These are phyloP conservation scores for Orthosia gracilis DNA, from an alignment of 2,888 invertebrate species.

Conservation along the genomic window DNA sequence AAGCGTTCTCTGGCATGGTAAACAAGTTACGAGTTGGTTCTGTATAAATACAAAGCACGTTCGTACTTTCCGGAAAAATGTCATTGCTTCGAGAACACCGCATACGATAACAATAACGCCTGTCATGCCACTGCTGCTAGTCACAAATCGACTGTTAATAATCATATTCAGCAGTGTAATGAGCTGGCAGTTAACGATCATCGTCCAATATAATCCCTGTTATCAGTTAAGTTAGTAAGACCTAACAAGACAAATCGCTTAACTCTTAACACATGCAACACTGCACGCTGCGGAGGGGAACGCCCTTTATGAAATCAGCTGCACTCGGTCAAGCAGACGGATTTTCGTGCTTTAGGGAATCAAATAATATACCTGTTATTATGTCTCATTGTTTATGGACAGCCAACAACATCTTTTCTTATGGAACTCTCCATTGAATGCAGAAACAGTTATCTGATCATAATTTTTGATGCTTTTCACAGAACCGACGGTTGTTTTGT, in stretches of 20 bases:
- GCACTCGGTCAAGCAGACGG: conserved; percentile 82
- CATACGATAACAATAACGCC: background rate
- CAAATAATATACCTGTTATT: conserved; percentile 78
- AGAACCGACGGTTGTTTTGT: conserved; percentile 12
- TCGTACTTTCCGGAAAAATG: background rate
- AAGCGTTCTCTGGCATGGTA: background rate
- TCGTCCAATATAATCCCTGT: background rate
- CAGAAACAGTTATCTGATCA: conserved; percentile 49
- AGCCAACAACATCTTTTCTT: conserved; percentile 61
- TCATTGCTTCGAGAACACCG: background rate
- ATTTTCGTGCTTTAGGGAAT: conserved; percentile 83
- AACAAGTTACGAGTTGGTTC: no score
- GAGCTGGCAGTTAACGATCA: background rate
- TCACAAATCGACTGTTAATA: background rate
- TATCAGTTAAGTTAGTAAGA: background rate
- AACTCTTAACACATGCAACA: conserved; percentile 70
- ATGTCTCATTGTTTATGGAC: conserved; percentile 70
- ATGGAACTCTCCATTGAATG: conserved; percentile 40
- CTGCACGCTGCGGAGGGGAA: conserved; percentile 82
- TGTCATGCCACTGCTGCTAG: background rate
- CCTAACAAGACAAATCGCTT: conserved; percentile 59
- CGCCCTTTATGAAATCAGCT: conserved; percentile 89
- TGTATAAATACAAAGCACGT: background rate
- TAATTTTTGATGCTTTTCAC: conserved; percentile 25
- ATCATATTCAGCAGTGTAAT: background rate